Evolutionary conservation across 1,140 invertebrate species (phyloP).

Genomic region (Argopecten irradians): DNA sequence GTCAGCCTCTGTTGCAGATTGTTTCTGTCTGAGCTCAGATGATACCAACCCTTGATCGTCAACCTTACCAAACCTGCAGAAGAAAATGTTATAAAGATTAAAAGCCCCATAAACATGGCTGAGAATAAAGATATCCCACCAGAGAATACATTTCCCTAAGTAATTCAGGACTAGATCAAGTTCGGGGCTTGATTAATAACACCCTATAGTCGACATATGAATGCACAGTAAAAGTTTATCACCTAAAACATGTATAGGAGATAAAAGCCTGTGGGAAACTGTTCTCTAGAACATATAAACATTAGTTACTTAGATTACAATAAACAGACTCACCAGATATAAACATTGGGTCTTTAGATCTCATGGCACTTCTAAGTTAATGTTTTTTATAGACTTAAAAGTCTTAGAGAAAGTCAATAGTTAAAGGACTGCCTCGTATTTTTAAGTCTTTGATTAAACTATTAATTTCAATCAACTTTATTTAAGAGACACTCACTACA

Average conservation of each 20-base stretch:
- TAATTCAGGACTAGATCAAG: background rate
- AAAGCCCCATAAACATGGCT: background rate
- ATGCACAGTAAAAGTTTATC: background rate
- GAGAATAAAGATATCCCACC: background rate
- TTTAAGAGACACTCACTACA: too few species aligned
- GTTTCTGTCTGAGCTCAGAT: background rate
- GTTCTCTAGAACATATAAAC: background rate
- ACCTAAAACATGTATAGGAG: background rate
- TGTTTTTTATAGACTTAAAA: too few species aligned
- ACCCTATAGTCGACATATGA: background rate
- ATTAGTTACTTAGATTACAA: background rate
- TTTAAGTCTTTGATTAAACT: too few species aligned
- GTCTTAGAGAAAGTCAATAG: too few species aligned
- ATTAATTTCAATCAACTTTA: too few species aligned
- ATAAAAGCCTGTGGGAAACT: background rate
- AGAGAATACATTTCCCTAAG: background rate
- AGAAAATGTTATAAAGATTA: background rate
- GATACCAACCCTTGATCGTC: background rate
- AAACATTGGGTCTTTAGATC: background rate
- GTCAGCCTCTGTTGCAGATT: background rate
- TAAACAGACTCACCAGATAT: background rate
- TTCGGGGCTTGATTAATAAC: background rate
- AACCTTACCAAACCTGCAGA: background rate
- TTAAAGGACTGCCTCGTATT: too few species aligned
- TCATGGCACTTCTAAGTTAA: too few species aligned